Evolutionary conservation across 2,888 invertebrate genomes (phyloP).

Genomic region (Polyommatus iphigenia): DNA sequence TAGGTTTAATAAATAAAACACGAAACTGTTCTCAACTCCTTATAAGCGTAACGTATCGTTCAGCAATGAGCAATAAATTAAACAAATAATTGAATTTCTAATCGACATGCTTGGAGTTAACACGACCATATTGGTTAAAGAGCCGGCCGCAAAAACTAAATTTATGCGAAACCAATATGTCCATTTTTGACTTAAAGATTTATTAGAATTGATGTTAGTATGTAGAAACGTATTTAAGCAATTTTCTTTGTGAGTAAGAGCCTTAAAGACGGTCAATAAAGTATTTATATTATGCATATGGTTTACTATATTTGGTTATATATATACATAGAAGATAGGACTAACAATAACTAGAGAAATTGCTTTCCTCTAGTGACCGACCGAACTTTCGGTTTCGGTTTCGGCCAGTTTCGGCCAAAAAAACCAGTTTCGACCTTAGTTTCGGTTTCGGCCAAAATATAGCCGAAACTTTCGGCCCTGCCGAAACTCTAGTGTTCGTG

Average conservation of each 20-base stretch:
- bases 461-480: too few relatives aligned
- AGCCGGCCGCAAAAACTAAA: not conserved
- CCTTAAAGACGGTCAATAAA: not conserved
- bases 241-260: not conserved
- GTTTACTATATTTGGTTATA: too few relatives aligned
- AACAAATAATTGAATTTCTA: not conserved
- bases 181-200: not conserved
- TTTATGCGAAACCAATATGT: not conserved
- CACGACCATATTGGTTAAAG: not conserved
- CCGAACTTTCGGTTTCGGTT: too few relatives aligned
- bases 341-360: too few relatives aligned
- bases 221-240: not conserved
- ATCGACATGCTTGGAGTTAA: not conserved
- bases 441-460: too few relatives aligned
- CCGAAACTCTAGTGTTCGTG: too few relatives aligned
- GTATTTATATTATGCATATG: not conserved
- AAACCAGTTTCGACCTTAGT: too few relatives aligned
- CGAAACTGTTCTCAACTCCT: not conserved
- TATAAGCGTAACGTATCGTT: not conserved
- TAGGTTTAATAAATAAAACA: too few relatives aligned
- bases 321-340: too few relatives aligned
- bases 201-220: not conserved
- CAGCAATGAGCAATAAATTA: not conserved
- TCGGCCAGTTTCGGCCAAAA: too few relatives aligned
- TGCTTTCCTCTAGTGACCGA: too few relatives aligned